Conservation (phyloP, 2,113 vertebrate genomes). For the Leucoraja erinaceus region DNA sequence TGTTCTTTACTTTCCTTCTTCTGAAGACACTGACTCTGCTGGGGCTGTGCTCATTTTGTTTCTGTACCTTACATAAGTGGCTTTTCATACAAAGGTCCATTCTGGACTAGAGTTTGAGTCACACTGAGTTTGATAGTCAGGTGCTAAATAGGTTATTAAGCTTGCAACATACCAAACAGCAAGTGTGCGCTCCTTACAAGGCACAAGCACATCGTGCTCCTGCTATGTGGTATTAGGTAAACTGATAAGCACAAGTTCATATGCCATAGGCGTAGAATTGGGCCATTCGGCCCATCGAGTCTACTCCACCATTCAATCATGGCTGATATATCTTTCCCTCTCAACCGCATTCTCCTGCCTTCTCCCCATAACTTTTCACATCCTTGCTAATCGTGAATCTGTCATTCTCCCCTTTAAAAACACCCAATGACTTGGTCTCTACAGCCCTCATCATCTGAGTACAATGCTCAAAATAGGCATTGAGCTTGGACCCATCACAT, state of each 20-base stretch:
- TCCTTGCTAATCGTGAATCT: no score
- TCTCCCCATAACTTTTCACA: no score
- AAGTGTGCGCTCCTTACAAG: neutral
- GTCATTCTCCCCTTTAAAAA: no score
- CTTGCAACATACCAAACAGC: neutral
- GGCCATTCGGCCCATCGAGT: no score
- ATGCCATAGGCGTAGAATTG: no score
- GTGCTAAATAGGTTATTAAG: neutral
- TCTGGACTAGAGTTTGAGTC: neutral
- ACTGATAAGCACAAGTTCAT: neutral
- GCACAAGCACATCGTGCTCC: neutral
- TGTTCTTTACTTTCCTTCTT: neutral
- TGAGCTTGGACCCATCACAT: neutral
- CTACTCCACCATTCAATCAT: no score
- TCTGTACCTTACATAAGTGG: neutral
- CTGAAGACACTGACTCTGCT: neutral
- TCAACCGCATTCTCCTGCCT: no score
- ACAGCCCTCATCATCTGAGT: neutral
- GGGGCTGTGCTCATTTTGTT: neutral
- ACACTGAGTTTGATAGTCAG: neutral
- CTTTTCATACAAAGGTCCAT: neutral
- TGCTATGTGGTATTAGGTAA: neutral
- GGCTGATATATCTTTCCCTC: no score
- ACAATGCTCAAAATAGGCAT: neutral
- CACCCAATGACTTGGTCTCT: no score